Base-by-base conservation (phyloP, 2,113 vertebrate genomes). In the Syngnathus scovelli region DNA sequence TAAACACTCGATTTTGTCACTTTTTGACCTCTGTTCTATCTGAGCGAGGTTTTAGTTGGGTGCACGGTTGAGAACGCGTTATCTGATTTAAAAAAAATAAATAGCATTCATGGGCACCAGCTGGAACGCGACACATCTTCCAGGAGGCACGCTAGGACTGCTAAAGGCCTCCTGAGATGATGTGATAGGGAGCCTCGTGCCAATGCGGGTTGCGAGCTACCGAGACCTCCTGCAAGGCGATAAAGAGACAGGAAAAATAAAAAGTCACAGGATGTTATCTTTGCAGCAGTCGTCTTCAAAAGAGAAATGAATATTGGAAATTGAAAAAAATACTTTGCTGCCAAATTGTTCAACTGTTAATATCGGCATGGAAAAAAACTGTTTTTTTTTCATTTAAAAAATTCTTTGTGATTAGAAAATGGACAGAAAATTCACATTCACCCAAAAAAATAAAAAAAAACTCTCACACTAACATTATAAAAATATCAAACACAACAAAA, bases 71-170 rank as follows among this genome's bases (percentile, higher is more conserved):
- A 63, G 80, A 81, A 83, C 72, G 61, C n/a, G 5, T 39, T 62
- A 62, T 8, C 76, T 66, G 37, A 81, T 82, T 76, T 75, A 0
- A 43, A 43, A 43, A 43, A 43, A 43, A 83, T 85, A 83, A 69
- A 70, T 56, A 61, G 63, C 71, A 87, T 90, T 88, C 86, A 90
- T 79, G 41, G 78, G 75, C 75, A 85, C 64, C 69, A 61, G 72
- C 82, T 79, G 86, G 86, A 90, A 90, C 87, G 80, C 72, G 79
- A 87, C 75, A 82, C 78, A 86, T 82, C 12, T 64, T 78, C 63
- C 66, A 86, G 84, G 72, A 90, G 82, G 88, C 88, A 90, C 87
- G 84, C 87, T 85, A 88, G 76, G 81, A 81, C 74, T 76, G 84
- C 83, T 83, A 77, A 18, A 13, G 54, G 12, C 67, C 74, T 73